Percentiles rank a stretch among this genome's conserved stretches.
Conservation (phyloP, 2,888 invertebrate genomes). For the Tetranychus piercei region DNA sequence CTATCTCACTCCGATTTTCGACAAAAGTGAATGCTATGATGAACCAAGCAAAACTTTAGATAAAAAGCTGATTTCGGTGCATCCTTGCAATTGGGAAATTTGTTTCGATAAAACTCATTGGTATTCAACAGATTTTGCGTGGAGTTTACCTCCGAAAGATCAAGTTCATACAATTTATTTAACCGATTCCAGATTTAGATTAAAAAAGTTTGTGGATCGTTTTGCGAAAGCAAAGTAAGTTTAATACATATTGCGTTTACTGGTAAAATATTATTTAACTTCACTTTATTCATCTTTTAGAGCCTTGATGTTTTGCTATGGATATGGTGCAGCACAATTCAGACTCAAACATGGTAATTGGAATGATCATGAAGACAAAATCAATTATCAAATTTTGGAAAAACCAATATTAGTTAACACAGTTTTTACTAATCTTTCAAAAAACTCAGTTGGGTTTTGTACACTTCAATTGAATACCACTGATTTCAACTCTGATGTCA, state of each 20-base stretch:
- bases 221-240: constrained; percentile 13
- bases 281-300: background rate
- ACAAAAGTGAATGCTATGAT: background rate
- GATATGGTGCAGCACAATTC: constrained; percentile 17
- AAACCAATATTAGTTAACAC: constrained; percentile 19
- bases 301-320: constrained; percentile 20
- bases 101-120: constrained; percentile 17
- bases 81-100: constrained; percentile 20
- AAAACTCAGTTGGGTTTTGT: constrained; percentile 17
- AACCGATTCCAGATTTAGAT: background rate
- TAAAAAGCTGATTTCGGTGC: constrained; percentile 14
- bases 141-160: constrained; percentile 12
- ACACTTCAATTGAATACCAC: constrained; percentile 20
- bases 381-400: constrained; percentile 4
- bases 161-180: constrained; percentile 19
- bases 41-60: background rate
- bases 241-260: background rate
- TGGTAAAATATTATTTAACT: background rate
- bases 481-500: constrained; percentile 12
- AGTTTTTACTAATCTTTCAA: constrained; percentile 15
- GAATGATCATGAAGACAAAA: constrained; percentile 2
- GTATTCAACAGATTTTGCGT: constrained; percentile 14
- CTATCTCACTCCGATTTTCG: background rate
- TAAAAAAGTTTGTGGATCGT: background rate
- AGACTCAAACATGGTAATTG: constrained; percentile 7